Base-by-base conservation (phyloP, 1,140 invertebrate species). In the Penaeus vannamei region DNA sequence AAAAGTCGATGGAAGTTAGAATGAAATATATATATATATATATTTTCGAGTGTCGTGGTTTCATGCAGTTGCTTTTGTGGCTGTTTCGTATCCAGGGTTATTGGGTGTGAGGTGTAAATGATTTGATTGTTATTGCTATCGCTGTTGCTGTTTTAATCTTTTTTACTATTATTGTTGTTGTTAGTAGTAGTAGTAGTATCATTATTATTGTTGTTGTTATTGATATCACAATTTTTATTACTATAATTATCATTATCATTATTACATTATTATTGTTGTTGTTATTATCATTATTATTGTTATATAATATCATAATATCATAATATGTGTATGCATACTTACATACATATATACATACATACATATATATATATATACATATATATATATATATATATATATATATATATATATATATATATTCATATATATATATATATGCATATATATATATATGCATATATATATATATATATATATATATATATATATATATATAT, bases 331-430 rank as follows among this genome's bases (percentile, higher is more conserved):
- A 22, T n/a, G n/a, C 20, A 64, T 22, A n/a, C 20, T 64, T 36
- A 72, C 8, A 29, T 36, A 29, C 8, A 29, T 36, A 20, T 76
- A 32, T 76, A 32, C 32, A 32, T 53, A 12, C 10, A 12, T 53
- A 12, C 10, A 53, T 53, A 12, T 12, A 12, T 53, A 53, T 53
- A 53, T 53, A 53, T 53, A 53, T 53, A 53, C 10, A 53, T 53
- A 53, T 53, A 53, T 17, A 53, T 53, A 53, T 53, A 36, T 29
- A 76, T 76, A 76, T 76, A 76, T 76, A 76, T 76, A 76, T 76
- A 76, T 76, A 76, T 36, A 76, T 76, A 76, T 76, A 32, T 76
- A 76, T 76, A 76, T 76, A 32, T 76, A 26, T 76, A 36, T 76
- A 26, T 76, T 10, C 32, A 76, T 32, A 76, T 76, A 32, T 76